Conservation (phyloP, 2,113 vertebrate species). For the Odobenus rosmarus region DNA sequence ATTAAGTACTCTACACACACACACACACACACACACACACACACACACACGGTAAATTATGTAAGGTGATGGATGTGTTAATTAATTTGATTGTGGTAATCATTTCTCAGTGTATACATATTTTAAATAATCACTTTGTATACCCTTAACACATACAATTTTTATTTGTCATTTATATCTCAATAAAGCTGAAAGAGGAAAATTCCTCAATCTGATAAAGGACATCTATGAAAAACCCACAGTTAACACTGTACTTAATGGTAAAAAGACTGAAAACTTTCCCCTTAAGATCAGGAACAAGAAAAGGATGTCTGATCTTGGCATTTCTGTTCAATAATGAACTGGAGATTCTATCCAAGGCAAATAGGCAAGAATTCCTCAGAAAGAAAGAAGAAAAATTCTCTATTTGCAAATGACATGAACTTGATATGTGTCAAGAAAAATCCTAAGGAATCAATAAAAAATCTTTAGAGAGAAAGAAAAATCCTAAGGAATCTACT, state of each 20-base stretch:
- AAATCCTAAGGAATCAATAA: neutral
- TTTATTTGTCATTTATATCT: neutral
- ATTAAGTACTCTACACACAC: neutral
- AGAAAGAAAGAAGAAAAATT: neutral
- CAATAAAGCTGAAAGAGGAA: neutral
- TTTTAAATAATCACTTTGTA: neutral
- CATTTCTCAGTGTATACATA: neutral
- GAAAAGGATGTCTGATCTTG: neutral
- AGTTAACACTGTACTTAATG: neutral
- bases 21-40: neutral
- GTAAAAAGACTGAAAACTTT: neutral
- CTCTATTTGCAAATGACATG: neutral
- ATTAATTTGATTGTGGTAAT: neutral
- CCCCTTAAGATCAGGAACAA: neutral
- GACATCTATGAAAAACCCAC: neutral
- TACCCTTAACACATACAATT: neutral
- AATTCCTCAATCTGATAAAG: neutral
- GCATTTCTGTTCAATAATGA: neutral
- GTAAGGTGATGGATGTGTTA: neutral
- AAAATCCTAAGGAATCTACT: neutral
- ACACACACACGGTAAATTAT: neutral
- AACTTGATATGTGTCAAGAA: neutral
- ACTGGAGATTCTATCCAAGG: neutral
- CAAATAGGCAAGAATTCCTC: neutral
- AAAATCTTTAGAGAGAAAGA: too few species aligned